phyloP scores from a whole-genome alignment of 2,113 vertebrate genomes.

The Hippocampus mohnikei region DNA sequence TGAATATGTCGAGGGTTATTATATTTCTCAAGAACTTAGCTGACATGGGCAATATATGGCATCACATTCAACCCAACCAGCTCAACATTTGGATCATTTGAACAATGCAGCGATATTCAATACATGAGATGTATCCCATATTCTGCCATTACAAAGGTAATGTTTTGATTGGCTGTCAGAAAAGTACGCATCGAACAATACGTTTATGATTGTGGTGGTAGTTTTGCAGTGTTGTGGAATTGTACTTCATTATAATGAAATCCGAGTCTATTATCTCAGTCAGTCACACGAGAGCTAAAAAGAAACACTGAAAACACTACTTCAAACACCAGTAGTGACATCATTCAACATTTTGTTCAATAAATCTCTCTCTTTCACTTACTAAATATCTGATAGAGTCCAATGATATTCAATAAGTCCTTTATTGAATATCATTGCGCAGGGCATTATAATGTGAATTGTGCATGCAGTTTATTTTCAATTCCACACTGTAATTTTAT shows the following conservation, averaged over 20 bases:
- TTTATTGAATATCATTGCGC: too few species aligned
- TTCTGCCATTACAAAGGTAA: background rate
- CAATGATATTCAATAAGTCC: too few species aligned
- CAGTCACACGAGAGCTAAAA: background rate
- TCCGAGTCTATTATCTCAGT: background rate
- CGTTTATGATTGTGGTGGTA: background rate
- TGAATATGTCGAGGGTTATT: background rate
- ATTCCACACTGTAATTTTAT: background rate
- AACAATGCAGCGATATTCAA: background rate
- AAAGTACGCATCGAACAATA: background rate
- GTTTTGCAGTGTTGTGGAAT: background rate
- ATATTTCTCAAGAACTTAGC: background rate
- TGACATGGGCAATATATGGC: conserved; percentile 15
- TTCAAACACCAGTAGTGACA: too few species aligned
- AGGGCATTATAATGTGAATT: too few species aligned
- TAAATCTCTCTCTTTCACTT: too few species aligned
- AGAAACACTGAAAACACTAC: too few species aligned
- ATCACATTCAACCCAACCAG: background rate
- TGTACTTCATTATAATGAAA: background rate
- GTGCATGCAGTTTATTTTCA: background rate
- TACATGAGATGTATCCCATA: background rate
- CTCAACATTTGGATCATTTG: background rate
- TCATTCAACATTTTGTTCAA: too few species aligned
- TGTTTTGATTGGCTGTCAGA: background rate
- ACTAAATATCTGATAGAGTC: too few species aligned